A percentile compares a stretch with the other conserved stretches of the same genome.
Conservation (phyloP, 2,888 invertebrate species). For the Carpatolechia fugitivella region DNA sequence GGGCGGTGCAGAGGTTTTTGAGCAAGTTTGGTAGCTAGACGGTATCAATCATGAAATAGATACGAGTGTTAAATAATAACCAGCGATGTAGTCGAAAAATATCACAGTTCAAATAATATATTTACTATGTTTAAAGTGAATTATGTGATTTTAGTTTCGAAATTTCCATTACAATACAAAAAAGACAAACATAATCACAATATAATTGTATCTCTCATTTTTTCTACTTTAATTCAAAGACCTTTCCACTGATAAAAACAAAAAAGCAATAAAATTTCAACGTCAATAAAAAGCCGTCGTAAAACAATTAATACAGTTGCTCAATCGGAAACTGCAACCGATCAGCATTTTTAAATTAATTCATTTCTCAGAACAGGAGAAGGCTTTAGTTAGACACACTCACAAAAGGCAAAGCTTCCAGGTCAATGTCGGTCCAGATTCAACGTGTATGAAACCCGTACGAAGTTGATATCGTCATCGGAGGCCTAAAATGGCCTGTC, state of each 20-base stretch:
- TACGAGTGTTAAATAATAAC: background rate
- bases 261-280: no score
- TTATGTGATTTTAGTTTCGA: no score
- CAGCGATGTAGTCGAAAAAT: no score
- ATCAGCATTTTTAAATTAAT: constrained; percentile 22
- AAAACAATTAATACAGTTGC: background rate
- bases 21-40: background rate
- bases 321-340: constrained; percentile 13
- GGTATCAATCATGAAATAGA: background rate
- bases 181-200: no score
- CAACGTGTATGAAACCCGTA: constrained; percentile 37
- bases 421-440: constrained; percentile 64
- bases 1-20: background rate
- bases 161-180: no score
- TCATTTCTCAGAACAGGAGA: constrained; percentile 32
- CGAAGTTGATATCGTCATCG: constrained; percentile 50
- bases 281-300: background rate
- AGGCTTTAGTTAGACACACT: constrained; percentile 56
- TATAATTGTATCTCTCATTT: no score
- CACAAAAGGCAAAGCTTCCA: constrained; percentile 51
- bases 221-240: no score
- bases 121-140: no score
- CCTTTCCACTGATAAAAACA: no score
- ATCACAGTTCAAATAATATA: no score
- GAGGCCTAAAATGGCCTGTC: constrained; percentile 49